Percentiles rank a stretch among this genome's conserved stretches.
These are phyloP conservation scores for Hypsibius dujardini DNA, from an alignment of 1,140 invertebrate genomes.

Conservation along the genomic window DNA sequence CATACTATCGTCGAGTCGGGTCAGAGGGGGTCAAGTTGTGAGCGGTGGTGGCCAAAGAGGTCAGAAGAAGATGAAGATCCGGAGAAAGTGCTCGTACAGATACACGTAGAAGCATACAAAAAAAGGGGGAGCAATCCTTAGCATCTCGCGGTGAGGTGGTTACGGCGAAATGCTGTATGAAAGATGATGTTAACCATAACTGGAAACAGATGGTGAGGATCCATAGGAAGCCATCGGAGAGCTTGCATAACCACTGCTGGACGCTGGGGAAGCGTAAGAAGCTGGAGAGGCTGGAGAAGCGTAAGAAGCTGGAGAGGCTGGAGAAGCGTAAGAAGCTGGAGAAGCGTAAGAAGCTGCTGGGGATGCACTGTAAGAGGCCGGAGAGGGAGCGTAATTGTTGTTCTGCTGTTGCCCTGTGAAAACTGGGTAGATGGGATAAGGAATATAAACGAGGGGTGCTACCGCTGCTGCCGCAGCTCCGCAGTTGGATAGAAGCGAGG, in stretches of 20 bases:
- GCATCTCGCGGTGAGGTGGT: too few species aligned
- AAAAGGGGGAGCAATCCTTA: too few species aligned
- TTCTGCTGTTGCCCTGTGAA: not conserved
- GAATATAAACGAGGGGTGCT: constrained; percentile 7
- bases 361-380: not conserved
- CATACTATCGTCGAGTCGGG: too few species aligned
- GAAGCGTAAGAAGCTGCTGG: not conserved
- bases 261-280: not conserved
- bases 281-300: not conserved
- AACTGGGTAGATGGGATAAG: constrained; percentile 13
- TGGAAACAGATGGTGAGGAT: too few species aligned
- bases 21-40: too few species aligned
- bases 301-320: not conserved
- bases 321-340: not conserved
- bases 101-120: too few species aligned
- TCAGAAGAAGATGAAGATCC: too few species aligned
- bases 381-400: not conserved
- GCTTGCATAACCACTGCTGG: not conserved
- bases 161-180: too few species aligned
- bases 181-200: too few species aligned
- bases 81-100: too few species aligned
- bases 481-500: not conserved
- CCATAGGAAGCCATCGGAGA: too few species aligned
- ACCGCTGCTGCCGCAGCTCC: constrained; percentile 10
- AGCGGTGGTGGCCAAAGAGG: too few species aligned